Percentiles rank a stretch among this genome's conserved stretches.
Evolutionary conservation across 1,140 invertebrate genomes (phyloP).

Genomic region (Teleogryllus occipitalis): DNA sequence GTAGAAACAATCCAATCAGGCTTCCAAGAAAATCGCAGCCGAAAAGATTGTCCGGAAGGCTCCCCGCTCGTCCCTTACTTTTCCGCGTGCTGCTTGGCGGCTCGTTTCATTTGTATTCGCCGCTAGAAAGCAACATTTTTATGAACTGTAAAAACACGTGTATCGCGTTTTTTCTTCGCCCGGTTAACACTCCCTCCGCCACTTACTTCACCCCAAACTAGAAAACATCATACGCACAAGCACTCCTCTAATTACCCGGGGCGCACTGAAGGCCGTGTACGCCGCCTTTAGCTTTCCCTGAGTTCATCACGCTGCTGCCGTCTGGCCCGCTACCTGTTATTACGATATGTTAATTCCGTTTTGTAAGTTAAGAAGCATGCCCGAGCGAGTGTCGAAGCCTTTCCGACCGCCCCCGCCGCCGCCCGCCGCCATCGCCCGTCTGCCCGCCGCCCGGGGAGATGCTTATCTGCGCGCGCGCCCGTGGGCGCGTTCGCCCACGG

Average conservation of each 20-base stretch:
- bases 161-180: background rate
- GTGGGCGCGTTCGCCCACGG: background rate
- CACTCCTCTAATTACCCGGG: background rate
- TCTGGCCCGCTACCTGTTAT: background rate
- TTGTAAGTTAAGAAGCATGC: background rate
- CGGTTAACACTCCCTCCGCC: background rate
- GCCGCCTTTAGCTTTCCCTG: background rate
- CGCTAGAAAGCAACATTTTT: background rate
- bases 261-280: background rate
- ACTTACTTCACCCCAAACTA: background rate
- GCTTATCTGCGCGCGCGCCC: background rate
- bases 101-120: background rate
- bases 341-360: constrained; percentile 5
- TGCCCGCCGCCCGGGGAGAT: background rate
- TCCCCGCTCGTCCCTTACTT: too few species aligned
- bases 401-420: background rate
- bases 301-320: background rate
- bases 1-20: too few species aligned
- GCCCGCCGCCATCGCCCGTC: background rate
- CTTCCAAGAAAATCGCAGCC: too few species aligned
- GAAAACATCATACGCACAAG: background rate
- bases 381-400: background rate
- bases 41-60: too few species aligned
- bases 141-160: constrained; percentile 4
- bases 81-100: too few species aligned